Base-by-base conservation (phyloP, 2,797 vertebrate genomes). In the Podarcis siculus region DNA sequence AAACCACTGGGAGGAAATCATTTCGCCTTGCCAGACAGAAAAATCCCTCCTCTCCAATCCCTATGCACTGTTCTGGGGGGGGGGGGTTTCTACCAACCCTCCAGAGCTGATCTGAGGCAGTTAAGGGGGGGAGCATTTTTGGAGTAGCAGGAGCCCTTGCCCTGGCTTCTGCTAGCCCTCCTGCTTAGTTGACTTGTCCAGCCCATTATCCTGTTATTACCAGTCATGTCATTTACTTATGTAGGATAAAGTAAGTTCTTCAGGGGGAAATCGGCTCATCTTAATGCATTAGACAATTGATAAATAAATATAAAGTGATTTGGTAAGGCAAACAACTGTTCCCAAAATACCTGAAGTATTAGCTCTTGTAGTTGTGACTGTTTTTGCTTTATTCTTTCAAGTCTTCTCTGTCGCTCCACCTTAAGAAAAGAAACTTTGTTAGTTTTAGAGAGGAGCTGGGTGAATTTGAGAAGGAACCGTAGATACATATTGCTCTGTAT, bases 321-420 rank as follows among this genome's bases (percentile, higher is more conserved):
- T 95, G 90, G 92, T 90, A 89, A 72, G 89, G 90, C 35, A 93
- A 93, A 92, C 90, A 90, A 91, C 90, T 91, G 88, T 77, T 94
- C 86, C 86, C 88, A 93, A 94, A 92, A 92, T 95, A 99, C 99
- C 99, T 99, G 99, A 96, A 99, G 97, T 96, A 99, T 99, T 89
- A 99, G 98, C 95, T 99, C 99, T 95, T 99, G 99, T 91, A 99
- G 98, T 86, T 99, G 99, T 21, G 99, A 99, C 93, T 99, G 99
- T 97, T 99, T 99, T 96, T 99, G 99, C 88, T 99, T 99, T 97
- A 99, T 99, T 96, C 98, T 98, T 94, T 99, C 99, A 94, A 99
- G 97, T 89, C 98, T 97, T 95, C 98, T 97, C 97, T 99, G 98
- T 95, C 98, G 98, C 95, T 99, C 99, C 96, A 99, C 98, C 99